Base-by-base conservation (phyloP, 2,888 invertebrate genomes). In the Tenthredo scrophulariae region DNA sequence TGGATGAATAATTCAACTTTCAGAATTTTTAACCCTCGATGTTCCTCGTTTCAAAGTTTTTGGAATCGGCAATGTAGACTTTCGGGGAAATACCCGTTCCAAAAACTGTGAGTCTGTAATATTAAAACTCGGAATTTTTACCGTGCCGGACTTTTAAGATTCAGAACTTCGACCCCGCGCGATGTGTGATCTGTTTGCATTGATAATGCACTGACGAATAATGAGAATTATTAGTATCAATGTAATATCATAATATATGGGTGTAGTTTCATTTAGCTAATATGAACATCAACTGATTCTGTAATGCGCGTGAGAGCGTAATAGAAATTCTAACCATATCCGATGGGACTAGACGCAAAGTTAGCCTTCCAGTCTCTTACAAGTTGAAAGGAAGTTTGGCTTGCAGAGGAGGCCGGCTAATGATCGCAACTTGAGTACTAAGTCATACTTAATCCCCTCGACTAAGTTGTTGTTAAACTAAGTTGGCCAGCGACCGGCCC, bases 351-450 rank as follows among this genome's bases (percentile, higher is more conserved):
- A 62, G 37, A 62, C 50, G 18, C 62, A 40, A 62, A 80, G 80
- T 62, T 80, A 62, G 40, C 62, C 40, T 62, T 40, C 58, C 62
- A 58, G 80, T 77, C 77, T 77, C 77, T 77, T 50, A 50, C 50
- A 77, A 77, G 54, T 77, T 77, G 33, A 33, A 50, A 22, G 85
- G 70, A 86, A 87, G 85, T 88, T 88, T 67, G 84, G 54, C 84
- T 79, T 86, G 86, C 74, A 67, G 84, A 84, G 84, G 87, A 87
- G 90, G 87, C 87, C 88, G 88, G 90, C 91, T 92, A 92, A 92
- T 91, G 91, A 90, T 90, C 91, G 90, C 90, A 92, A 93, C 91
- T 92, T 92, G 89, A 91, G 90, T 90, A 92, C 90, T 92, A 92
- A 93, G 92, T 92, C 92, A 90, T 91, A 90, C 90, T 91, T 92